A percentile compares a stretch with the other conserved stretches of the same genome.
These are phyloP conservation scores for Anguilla japonica DNA, from an alignment of 2,113 vertebrate genomes.

Conservation along the genomic window DNA sequence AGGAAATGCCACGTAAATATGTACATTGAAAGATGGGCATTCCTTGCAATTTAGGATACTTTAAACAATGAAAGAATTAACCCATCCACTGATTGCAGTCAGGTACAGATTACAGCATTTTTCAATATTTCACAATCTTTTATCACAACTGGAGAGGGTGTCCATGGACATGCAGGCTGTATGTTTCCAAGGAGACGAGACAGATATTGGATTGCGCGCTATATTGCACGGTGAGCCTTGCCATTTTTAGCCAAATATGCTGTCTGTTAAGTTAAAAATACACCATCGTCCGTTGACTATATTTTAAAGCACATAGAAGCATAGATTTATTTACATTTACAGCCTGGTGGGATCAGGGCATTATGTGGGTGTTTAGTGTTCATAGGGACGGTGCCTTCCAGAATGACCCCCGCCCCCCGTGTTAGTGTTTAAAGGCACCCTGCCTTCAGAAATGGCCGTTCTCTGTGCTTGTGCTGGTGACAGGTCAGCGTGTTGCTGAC, in stretches of 20 bases:
- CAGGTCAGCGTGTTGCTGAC: conserved; percentile 22
- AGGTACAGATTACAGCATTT: background rate
- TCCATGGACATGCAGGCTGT: background rate
- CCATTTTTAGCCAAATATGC: background rate
- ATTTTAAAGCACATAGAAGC: background rate
- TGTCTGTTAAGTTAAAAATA: background rate
- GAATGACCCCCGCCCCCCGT: too few relatives aligned
- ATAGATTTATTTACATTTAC: background rate
- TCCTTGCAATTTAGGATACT: too few relatives aligned
- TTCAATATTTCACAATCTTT: background rate
- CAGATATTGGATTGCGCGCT: background rate
- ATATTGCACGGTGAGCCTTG: background rate
- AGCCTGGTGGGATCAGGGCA: background rate
- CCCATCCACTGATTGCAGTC: background rate
- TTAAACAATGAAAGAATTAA: background rate
- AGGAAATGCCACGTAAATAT: too few relatives aligned
- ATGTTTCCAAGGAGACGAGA: background rate
- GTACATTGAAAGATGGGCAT: too few relatives aligned
- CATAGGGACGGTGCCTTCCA: background rate
- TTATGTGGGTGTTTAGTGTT: background rate
- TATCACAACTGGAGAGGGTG: background rate
- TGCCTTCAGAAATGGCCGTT: background rate
- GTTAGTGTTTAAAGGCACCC: background rate
- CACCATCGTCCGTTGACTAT: background rate
- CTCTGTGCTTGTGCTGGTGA: background rate